Conservation (phyloP, 1,140 invertebrate species). For the Bombus huntii region DNA sequence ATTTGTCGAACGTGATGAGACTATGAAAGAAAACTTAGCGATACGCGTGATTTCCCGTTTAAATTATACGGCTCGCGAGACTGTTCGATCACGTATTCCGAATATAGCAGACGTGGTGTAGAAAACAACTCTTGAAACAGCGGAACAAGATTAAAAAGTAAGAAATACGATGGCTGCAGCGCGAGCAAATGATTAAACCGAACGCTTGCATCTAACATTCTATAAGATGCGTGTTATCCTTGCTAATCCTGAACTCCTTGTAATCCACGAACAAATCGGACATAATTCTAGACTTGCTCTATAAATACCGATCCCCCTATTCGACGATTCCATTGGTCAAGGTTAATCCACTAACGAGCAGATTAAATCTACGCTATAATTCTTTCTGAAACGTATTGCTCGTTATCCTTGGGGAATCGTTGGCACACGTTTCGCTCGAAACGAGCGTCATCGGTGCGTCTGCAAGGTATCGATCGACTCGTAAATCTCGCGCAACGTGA, state of each 20-base stretch:
- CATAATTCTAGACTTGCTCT: background rate
- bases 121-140: too few relatives aligned
- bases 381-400: background rate
- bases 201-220: background rate
- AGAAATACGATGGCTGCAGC: too few relatives aligned
- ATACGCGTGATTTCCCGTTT: too few relatives aligned
- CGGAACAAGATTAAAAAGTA: too few relatives aligned
- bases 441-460: conserved; percentile 1
- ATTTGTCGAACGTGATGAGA: too few relatives aligned
- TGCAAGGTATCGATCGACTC: background rate
- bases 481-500: conserved; percentile 6
- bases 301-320: background rate
- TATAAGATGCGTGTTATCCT: background rate
- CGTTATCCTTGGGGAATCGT: background rate
- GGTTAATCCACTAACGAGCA: background rate
- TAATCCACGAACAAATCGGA: too few relatives aligned
- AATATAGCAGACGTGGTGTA: too few relatives aligned
- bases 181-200: background rate
- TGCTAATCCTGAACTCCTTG: background rate
- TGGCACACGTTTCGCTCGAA: background rate
- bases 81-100: too few relatives aligned
- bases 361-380: conserved; percentile 1
- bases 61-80: too few relatives aligned
- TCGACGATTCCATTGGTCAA: background rate
- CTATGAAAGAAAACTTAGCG: too few relatives aligned